phyloP scores from a whole-genome alignment of 1,140 invertebrate genomes.

The Drosophila cardini region DNA sequence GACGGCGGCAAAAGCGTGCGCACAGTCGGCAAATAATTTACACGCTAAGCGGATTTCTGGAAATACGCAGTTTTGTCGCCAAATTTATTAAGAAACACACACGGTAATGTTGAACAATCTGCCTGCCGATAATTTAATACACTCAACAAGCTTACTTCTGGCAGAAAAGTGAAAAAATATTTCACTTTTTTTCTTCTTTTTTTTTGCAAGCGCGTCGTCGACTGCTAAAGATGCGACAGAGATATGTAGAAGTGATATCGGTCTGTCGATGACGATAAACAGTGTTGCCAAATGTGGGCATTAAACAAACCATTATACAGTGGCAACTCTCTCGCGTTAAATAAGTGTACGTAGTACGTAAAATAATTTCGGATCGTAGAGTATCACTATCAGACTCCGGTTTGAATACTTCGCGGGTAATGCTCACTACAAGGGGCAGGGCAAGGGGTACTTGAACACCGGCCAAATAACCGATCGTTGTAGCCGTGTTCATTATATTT shows the following conservation, averaged over 20 bases:
- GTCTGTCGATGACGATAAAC: constrained; percentile 4
- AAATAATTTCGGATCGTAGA: background rate
- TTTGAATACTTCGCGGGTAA: constrained; percentile 17
- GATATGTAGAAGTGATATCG: constrained; percentile 26
- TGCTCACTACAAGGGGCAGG: background rate
- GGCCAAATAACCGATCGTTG: background rate
- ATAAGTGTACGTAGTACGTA: background rate
- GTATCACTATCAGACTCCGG: background rate
- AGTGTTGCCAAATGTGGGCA: background rate
- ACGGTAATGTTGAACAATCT: background rate
- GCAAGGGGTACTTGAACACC: background rate
- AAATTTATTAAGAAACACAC: constrained; percentile 1
- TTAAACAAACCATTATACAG: background rate
- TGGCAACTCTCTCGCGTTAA: background rate
- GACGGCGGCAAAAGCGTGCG: constrained; percentile 73
- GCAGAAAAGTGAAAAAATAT: constrained; percentile 42
- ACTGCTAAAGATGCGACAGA: constrained; percentile 42
- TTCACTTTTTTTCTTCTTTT: constrained; percentile 38
- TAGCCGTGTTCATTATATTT: background rate
- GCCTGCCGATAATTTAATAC: constrained; percentile 3
- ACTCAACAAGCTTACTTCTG: constrained; percentile 40
- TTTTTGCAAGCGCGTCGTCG: constrained; percentile 74
- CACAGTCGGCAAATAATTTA: constrained; percentile 43
- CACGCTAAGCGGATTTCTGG: background rate
- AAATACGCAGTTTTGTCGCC: background rate